Conservation (phyloP, 2,797 vertebrate genomes). For the Fistularia tabacaria region DNA sequence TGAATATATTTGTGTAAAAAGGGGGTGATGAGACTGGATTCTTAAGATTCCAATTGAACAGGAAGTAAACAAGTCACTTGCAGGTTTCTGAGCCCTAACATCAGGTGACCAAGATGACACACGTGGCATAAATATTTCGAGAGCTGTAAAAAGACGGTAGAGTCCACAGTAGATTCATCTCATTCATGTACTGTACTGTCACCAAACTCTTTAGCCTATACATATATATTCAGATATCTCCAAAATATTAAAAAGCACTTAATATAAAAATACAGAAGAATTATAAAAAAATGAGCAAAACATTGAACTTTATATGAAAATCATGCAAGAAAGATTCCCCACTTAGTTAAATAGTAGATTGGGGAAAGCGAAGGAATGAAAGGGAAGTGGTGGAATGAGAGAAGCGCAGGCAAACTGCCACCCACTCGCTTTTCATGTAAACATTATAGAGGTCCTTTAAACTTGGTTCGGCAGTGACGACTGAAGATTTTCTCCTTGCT, state of each 20-base stretch:
- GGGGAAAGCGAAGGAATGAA: slow-evolving; percentile 54
- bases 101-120: slow-evolving; percentile 64
- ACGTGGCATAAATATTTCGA: slow-evolving; percentile 70
- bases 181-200: slow-evolving; percentile 64
- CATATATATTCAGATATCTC: slow-evolving; percentile 75
- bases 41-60: slow-evolving; percentile 56
- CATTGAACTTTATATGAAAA: slow-evolving; percentile 79
- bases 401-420: slow-evolving; percentile 57
- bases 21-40: slow-evolving; percentile 36
- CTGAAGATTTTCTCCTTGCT: slow-evolving; percentile 53
- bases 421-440: slow-evolving; percentile 67
- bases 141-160: slow-evolving; percentile 64
- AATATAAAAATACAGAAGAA: slow-evolving; percentile 86
- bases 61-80: slow-evolving; percentile 73
- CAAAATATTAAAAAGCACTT: slow-evolving; percentile 84
- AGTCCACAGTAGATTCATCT: slow-evolving; percentile 60
- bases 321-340: slow-evolving; percentile 74
- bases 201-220: slow-evolving; percentile 73
- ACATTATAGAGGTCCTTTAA: slow-evolving; percentile 74
- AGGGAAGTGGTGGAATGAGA: slow-evolving; percentile 60
- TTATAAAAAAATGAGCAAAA: slow-evolving; percentile 81
- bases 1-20: slow-evolving; percentile 43
- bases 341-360: slow-evolving; percentile 65
- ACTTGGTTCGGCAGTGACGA: slow-evolving; percentile 73
- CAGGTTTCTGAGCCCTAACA: slow-evolving; percentile 63